Conservation (phyloP, 2,888 invertebrate genomes). For the Limnephilus marmoratus region DNA sequence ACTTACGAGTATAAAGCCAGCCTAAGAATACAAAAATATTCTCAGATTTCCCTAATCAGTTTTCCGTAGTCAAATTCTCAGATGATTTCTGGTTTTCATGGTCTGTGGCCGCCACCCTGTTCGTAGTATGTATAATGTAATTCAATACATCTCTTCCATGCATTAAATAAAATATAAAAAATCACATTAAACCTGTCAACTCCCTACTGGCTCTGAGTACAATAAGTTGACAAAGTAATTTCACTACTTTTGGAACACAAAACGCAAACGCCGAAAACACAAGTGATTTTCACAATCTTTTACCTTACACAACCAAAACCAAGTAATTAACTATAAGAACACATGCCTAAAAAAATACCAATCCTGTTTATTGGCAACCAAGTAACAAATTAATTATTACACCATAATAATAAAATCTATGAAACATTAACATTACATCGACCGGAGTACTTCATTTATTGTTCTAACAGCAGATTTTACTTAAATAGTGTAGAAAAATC, state of each 20-base stretch:
- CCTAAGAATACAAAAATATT: too few species aligned
- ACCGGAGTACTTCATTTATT: neutral
- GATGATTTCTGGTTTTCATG: neutral
- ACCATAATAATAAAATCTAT: constrained; percentile 16
- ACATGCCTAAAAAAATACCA: neutral
- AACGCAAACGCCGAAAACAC: neutral
- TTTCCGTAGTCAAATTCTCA: neutral
- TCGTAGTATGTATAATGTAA: neutral
- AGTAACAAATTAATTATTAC: neutral
- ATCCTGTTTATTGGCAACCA: neutral
- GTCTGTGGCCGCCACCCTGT: neutral
- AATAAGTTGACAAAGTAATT: neutral
- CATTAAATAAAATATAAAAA: neutral
- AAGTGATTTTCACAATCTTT: neutral
- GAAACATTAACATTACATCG: neutral
- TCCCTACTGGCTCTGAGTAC: neutral
- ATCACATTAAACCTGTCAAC: neutral
- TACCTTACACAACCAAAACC: constrained; percentile 21
- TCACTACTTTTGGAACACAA: constrained; percentile 2
- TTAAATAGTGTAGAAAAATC: too few species aligned
- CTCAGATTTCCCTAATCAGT: too few species aligned
- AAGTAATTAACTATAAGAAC: neutral
- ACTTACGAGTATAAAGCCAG: too few species aligned
- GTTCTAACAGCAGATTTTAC: too few species aligned
- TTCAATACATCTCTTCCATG: neutral